Evolutionary conservation across 2,113 vertebrate species (phyloP), one percentile per base, ranked within the genome.

Genomic region (Mesembrinibis cayennensis): DNA sequence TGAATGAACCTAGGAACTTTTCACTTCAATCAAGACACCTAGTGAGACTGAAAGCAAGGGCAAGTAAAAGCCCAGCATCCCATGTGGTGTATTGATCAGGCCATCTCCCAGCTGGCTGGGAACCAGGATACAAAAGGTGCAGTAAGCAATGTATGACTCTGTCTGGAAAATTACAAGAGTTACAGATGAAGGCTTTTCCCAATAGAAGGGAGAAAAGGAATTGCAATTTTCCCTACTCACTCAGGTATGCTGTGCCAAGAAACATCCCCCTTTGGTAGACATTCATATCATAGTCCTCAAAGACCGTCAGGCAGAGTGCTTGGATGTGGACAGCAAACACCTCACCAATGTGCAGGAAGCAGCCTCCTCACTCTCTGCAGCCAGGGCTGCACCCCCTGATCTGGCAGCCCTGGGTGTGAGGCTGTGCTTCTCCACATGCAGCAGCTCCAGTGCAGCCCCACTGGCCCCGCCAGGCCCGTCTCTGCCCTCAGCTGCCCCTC

Each of bases 301-400:
- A 34, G 34, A 49, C 20, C 3, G 1, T 21, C n/a, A 53, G 30
- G 29, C 32, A 47, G 16, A 86, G 16, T 1, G 2, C 42, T 73
- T 69, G 36, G 32, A 36, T 36, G 7, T 29, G 25, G 22, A 13
- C 25, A 47, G 13, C 59, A 45, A 62, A 56, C 23, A 7, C 12
- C 11, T 29, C 26, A 7, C 18, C 2, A 3, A 6, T 0, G 0
- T 69, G 44, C 0, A 2, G 13, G 10, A 73, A 40, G 29, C 14
- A 79, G 27, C 32, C 34, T 36, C 9, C 16, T 26, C 4, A 2
- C 21, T 38, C 42, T 13, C 42, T 67, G 12, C 9, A 11, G 16
- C 42, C 7, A 3, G 20, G 62, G 34, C 69, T 52, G 61, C 65
- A 49, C 14, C 11, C 32, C 19, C 29, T 16, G 25, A 72, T 27